phyloP scores from a whole-genome alignment of 1,140 invertebrate species.

The Brachionus manjavacas region DNA sequence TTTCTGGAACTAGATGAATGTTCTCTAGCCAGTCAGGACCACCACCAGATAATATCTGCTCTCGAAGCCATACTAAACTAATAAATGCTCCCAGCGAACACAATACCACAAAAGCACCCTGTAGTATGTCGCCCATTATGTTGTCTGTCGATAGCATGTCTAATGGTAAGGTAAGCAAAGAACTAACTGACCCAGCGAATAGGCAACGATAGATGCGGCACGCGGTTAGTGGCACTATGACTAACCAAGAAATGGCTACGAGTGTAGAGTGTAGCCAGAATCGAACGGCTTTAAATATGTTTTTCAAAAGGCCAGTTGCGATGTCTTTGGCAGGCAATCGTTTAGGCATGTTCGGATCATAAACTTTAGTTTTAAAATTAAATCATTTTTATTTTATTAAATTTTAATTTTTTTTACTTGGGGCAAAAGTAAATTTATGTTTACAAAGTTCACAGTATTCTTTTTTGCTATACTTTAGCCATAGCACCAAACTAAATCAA shows the following conservation, averaged over 20 bases:
- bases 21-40: conserved; percentile 82
- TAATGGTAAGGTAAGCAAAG: conserved; percentile 75
- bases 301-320: conserved; percentile 77
- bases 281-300: conserved; percentile 80
- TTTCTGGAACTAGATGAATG: conserved; percentile 58
- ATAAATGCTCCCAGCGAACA: conserved; percentile 95
- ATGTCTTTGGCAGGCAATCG: conserved; percentile 84
- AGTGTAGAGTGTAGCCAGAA: conserved; percentile 94
- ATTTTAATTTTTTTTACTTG: conserved; percentile 63
- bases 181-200: conserved; percentile 77
- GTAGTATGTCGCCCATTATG: conserved; percentile 82
- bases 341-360: conserved; percentile 92
- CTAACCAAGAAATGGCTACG: conserved; percentile 92
- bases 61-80: conserved; percentile 85
- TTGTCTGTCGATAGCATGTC: conserved; percentile 89
- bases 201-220: conserved; percentile 84
- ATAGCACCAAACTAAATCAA: conserved; percentile 62
- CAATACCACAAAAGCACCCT: conserved; percentile 90
- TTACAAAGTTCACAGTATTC: conserved; percentile 98
- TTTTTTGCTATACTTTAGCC: conserved; percentile 82
- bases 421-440: conserved; percentile 93
- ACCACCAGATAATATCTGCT: conserved; percentile 94
- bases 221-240: conserved; percentile 91
- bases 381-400: background rate
- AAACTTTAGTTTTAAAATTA: conserved; percentile 61